Evolutionary conservation across 2,888 invertebrate genomes (phyloP), one percentile per base, ranked within the genome.

Genomic region (Agrotis clavis): DNA sequence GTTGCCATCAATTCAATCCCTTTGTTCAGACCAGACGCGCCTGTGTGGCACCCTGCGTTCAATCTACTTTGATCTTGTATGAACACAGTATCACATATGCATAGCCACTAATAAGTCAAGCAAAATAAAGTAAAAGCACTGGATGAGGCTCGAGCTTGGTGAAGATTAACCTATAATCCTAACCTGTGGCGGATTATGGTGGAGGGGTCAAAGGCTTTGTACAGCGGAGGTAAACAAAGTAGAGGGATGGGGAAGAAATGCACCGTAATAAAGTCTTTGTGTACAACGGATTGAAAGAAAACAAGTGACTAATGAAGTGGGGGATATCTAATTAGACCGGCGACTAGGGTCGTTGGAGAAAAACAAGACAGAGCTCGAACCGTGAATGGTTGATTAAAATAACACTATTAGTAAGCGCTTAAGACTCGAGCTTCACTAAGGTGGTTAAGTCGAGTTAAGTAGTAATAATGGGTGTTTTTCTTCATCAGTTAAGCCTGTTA

Each of bases 1-100:
- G 85, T 86, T 82, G 83, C 86, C 89, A 90, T 91, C 91, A 92
- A 92, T 91, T 90, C 81, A 73, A 83, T 81, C 86, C 87, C 86
- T 90, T 93, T 93, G 92, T 93, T 90, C 83, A 78, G 62, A 64
- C 86, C 75, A 87, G 80, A 79, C 80, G 84, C 79, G 84, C 83
- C 77, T 82, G 82, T 78, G 65, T 70, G 86, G 86, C 83, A 86
- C 86, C 87, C 88, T 85, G 84, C 79, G 75, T 83, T 83, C 88
- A 86, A 87, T 88, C 86, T 81, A 74, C 90, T 91, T 90, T 91
- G 88, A 90, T 89, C 87, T 86, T 76, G 61, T 73, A 68, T 63
- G 56, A 69, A 68, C 70, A 72, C 30, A 45, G 18, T 19, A 62
- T 47, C 56, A 68, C 16, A 78, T 56, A 47, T n/a, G 41, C 61